Evolutionary conservation across 2,888 invertebrate genomes (phyloP).

Genomic region (Limnephilus auricula): DNA sequence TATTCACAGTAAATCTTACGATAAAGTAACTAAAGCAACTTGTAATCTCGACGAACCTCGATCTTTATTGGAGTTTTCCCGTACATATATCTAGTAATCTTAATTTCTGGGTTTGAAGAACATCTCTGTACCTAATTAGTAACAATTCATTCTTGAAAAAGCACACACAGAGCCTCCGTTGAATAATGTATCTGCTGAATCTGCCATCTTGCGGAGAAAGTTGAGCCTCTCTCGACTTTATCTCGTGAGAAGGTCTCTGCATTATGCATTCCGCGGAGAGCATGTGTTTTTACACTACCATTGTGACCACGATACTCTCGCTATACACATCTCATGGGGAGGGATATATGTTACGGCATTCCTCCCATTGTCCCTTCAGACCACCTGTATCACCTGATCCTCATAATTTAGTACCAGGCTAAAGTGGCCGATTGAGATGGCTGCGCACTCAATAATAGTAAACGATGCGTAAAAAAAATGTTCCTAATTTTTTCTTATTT

Average conservation of each 20-base stretch:
- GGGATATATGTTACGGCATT: not conserved
- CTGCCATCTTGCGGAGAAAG: not conserved
- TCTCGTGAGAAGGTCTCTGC: not conserved
- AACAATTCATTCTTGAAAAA: not conserved
- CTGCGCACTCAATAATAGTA: not conserved
- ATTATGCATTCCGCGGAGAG: conserved; percentile 2
- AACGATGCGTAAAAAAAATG: too few species aligned
- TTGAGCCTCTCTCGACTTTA: not conserved
- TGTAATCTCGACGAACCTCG: too few species aligned
- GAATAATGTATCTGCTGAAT: conserved; percentile 15
- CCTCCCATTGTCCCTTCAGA: not conserved
- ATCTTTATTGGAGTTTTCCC: too few species aligned
- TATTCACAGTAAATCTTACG: too few species aligned
- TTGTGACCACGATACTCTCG: not conserved
- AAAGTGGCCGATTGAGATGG: not conserved
- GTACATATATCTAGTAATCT: too few species aligned
- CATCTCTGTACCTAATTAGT: too few species aligned
- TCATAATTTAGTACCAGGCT: not conserved
- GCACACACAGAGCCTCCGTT: not conserved
- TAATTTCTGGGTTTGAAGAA: too few species aligned
- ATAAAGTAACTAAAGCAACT: too few species aligned
- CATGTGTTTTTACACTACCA: conserved; percentile 14
- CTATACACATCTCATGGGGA: not conserved
- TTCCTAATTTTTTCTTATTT: too few species aligned
- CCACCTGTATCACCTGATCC: not conserved